phyloP scores from a whole-genome alignment of 2,888 invertebrate species.

The Drosophila subquinaria region DNA sequence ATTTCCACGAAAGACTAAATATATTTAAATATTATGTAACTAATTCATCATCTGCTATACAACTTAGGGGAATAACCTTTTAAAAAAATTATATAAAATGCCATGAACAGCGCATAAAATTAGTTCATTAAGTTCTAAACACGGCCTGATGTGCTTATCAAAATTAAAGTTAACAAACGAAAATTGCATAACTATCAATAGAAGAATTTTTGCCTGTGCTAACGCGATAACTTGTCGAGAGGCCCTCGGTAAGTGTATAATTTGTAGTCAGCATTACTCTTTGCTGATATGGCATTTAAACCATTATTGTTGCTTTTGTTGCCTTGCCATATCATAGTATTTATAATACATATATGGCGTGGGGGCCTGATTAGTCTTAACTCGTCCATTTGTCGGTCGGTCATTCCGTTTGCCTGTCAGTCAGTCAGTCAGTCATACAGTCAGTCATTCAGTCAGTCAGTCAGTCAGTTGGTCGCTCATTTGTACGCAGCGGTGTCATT shows the following conservation, averaged over 20 bases:
- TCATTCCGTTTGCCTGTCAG: conserved; percentile 25
- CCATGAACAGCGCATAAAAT: too few species aligned
- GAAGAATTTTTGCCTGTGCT: too few species aligned
- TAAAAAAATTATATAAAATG: neutral
- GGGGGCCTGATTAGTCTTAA: conserved; percentile 81
- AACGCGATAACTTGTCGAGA: conserved; percentile 10
- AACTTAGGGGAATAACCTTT: neutral
- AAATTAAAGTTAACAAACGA: neutral
- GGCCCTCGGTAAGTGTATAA: conserved; percentile 56
- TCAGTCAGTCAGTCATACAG: conserved; percentile 39
- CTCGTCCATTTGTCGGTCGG: conserved; percentile 50
- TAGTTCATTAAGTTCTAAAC: neutral
- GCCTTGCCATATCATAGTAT: conserved; percentile 57
- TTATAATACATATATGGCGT: conserved; percentile 67
- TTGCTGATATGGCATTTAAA: conserved; percentile 81
- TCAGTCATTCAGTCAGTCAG: conserved; percentile 36
- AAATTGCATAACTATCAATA: neutral
- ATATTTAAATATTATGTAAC: neutral
- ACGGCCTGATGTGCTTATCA: neutral
- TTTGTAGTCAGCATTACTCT: conserved; percentile 77
- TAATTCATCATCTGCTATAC: neutral
- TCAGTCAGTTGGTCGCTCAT: conserved; percentile 47
- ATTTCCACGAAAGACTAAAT: too few species aligned
- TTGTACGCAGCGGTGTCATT: conserved; percentile 77
- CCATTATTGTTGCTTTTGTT: conserved; percentile 67